These are phyloP conservation scores for Hyperoplus immaculatus DNA, from an alignment of 2,797 vertebrate genomes.

Conservation along the genomic window DNA sequence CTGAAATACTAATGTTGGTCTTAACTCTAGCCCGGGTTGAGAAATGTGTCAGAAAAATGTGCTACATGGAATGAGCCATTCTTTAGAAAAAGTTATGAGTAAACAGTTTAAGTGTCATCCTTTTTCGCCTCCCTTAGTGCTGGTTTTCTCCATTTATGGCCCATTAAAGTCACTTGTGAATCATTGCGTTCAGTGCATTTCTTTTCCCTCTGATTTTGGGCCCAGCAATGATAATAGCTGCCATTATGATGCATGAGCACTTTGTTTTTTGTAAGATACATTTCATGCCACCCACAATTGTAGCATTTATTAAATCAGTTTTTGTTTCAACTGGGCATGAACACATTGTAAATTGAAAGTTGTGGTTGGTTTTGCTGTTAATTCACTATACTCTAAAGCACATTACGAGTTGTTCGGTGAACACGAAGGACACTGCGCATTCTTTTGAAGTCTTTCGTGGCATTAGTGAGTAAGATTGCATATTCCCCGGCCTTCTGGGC, in stretches of 20 bases:
- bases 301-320: background rate
- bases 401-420: background rate
- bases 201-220: slow-evolving; percentile 30
- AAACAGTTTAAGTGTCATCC: background rate
- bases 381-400: background rate
- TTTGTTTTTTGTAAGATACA: slow-evolving; percentile 48
- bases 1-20: background rate
- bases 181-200: slow-evolving; percentile 36
- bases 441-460: background rate
- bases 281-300: slow-evolving; percentile 40
- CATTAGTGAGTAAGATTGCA: slow-evolving; percentile 6
- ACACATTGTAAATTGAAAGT: background rate
- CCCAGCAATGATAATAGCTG: slow-evolving; percentile 38
- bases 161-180: slow-evolving; percentile 41
- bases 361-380: too few species aligned
- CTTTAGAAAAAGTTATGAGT: background rate
- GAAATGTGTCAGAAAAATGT: background rate
- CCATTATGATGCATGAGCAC: slow-evolving; percentile 49
- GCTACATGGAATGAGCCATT: background rate
- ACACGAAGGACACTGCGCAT: background rate
- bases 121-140: background rate
- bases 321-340: background rate
- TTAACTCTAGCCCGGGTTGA: background rate
- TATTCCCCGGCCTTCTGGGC: background rate
- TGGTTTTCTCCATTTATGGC: slow-evolving; percentile 11